phyloP scores from a whole-genome alignment of 2,113 vertebrate genomes.

The Etheostoma cragini region DNA sequence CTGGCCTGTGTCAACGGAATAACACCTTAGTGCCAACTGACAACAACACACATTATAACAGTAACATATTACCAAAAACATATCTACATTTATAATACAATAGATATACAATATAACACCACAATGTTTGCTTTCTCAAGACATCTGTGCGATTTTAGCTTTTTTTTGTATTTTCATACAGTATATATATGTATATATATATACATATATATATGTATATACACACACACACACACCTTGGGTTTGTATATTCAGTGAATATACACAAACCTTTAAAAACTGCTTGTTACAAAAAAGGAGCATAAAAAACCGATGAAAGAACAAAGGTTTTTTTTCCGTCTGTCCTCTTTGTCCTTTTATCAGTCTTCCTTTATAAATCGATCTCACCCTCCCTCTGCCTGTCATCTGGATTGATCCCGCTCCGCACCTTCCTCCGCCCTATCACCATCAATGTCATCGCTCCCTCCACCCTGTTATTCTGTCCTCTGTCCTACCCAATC shows the following conservation, averaged over 20 bases:
- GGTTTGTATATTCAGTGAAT: background rate
- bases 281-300: background rate
- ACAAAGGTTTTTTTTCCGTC: background rate
- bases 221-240: no score
- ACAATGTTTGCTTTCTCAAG: background rate
- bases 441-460: conserved; percentile 55
- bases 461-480: background rate
- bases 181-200: no score
- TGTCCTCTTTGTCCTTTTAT: conserved; percentile 8
- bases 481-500: conserved; percentile 1
- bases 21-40: conserved; percentile 5
- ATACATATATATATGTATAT: no score
- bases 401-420: conserved; percentile 15
- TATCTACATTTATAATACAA: background rate
- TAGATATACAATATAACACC: background rate
- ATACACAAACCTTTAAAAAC: background rate
- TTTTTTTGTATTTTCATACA: no score
- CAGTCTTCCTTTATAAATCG: conserved; percentile 21
- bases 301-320: background rate
- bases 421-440: conserved; percentile 13
- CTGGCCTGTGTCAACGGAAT: conserved; percentile 53
- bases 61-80: background rate
- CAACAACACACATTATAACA: conserved; percentile 5
- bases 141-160: background rate
- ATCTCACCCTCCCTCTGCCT: conserved; percentile 15